phyloP scores from a whole-genome alignment of 2,888 invertebrate genomes.

The Sphaerolaimus hirsutus region DNA sequence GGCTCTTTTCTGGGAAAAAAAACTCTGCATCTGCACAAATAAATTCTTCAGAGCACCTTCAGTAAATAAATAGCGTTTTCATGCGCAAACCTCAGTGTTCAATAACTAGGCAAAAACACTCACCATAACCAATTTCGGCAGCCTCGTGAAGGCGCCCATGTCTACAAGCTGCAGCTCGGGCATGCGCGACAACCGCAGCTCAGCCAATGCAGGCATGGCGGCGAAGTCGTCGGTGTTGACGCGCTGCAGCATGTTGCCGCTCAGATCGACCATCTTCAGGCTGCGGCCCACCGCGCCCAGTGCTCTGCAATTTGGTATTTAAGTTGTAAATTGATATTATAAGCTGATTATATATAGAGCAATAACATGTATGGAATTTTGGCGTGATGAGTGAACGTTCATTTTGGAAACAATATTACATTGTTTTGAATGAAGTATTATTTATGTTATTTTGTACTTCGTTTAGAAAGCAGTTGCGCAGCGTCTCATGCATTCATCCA shows the following conservation, averaged over 20 bases:
- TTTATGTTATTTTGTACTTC: neutral
- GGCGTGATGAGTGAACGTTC: no score
- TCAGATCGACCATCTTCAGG: slow-evolving; percentile 11
- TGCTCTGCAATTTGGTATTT: no score
- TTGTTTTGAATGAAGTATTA: neutral
- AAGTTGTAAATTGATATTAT: no score
- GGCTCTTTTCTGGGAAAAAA: no score
- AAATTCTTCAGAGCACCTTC: no score
- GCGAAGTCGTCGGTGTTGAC: slow-evolving; percentile 15
- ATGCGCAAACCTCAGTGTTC: no score
- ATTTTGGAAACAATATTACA: no score
- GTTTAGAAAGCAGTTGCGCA: neutral
- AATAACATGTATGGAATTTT: no score
- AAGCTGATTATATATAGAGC: no score
- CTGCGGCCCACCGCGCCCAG: slow-evolving; percentile 9
- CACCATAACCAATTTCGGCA: slow-evolving; percentile 21
- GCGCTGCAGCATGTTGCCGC: slow-evolving; percentile 13
- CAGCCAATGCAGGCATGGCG: slow-evolving; percentile 16
- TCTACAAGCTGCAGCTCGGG: slow-evolving; percentile 26
- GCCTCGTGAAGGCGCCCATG: slow-evolving; percentile 25
- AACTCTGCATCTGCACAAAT: no score
- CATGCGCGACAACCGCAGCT: slow-evolving; percentile 25
- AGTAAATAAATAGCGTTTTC: no score
- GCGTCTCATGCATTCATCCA: neutral
- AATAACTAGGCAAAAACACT: no score